phyloP scores from a whole-genome alignment of 2,797 vertebrate genomes.

The Benthosema pterotum region DNA sequence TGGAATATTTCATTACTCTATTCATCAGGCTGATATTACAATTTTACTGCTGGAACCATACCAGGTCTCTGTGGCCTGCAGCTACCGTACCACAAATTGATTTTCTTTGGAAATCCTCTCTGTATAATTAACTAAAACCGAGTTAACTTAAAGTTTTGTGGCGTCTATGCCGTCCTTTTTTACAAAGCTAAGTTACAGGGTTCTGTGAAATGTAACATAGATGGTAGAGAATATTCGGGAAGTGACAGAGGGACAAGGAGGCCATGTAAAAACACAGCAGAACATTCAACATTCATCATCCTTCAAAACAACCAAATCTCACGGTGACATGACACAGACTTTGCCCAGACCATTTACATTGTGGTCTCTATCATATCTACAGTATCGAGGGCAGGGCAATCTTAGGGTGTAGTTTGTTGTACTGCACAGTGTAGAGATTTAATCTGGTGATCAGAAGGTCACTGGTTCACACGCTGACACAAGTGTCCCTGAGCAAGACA shows the following conservation, averaged over 20 bases:
- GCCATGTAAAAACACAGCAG: constrained; percentile 35
- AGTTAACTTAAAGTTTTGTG: neutral
- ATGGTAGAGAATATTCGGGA: constrained; percentile 12
- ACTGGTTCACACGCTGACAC: too few species aligned
- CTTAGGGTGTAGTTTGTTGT: too few species aligned
- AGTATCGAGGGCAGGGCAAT: too few species aligned
- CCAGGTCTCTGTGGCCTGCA: too few species aligned
- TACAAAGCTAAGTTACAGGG: constrained; percentile 2
- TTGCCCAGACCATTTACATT: neutral
- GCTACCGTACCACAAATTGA: neutral
- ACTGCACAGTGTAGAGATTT: too few species aligned
- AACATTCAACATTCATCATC: neutral
- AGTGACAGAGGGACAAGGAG: constrained; percentile 27
- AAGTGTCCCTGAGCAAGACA: too few species aligned
- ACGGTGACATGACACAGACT: neutral
- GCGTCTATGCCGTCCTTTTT: too few species aligned
- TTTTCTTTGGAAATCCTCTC: neutral
- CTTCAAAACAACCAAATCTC: neutral
- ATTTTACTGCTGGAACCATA: too few species aligned
- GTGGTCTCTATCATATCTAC: too few species aligned
- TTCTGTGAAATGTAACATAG: constrained; percentile 8
- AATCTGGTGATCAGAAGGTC: too few species aligned
- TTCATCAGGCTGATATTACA: too few species aligned
- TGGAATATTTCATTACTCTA: too few species aligned
- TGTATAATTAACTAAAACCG: constrained; percentile 1